Evolutionary conservation across 23 tunicate species (phyloP).

Genomic region (Corella eumyota): DNA sequence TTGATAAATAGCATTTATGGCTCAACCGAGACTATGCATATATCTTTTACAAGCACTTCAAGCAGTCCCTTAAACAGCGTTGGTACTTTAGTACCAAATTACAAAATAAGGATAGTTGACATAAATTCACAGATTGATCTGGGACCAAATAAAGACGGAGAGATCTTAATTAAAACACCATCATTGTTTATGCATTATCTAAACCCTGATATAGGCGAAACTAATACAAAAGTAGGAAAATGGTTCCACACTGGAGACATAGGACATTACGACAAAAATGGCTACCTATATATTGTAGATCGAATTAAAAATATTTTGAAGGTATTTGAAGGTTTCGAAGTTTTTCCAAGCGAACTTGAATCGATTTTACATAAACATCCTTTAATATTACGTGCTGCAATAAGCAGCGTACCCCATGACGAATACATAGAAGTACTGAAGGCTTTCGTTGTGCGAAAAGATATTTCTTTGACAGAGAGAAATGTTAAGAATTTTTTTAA

Average conservation of each 20-base stretch:
- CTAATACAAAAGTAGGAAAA: slow-evolving; percentile 10
- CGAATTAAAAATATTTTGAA: slow-evolving; percentile 36
- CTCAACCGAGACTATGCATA: not conserved
- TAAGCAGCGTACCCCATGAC: not conserved
- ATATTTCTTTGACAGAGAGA: not conserved
- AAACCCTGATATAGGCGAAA: slow-evolving; percentile 17
- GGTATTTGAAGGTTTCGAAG: not conserved
- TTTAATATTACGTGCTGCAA: not conserved
- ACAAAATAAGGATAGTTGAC: slow-evolving; percentile 14
- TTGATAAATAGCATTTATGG: not conserved
- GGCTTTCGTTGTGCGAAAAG: not conserved
- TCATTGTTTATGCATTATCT: slow-evolving; percentile 31
- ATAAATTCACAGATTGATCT: slow-evolving; percentile 25
- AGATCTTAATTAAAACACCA: slow-evolving; percentile 30
- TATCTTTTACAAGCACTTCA: not conserved
- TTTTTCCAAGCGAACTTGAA: slow-evolving; percentile 3
- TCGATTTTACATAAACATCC: slow-evolving; percentile 1
- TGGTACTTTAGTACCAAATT: not conserved
- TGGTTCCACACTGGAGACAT: slow-evolving; percentile 64
- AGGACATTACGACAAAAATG: slow-evolving; percentile 44
- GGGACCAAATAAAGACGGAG: slow-evolving; percentile 32
- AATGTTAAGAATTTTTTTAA: not conserved
- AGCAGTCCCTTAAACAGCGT: not conserved
- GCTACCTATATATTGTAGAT: slow-evolving; percentile 31
- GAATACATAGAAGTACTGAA: not conserved